Evolutionary conservation across 2,888 invertebrate species (phyloP).

Genomic region (Sphaerophoria taeniata): DNA sequence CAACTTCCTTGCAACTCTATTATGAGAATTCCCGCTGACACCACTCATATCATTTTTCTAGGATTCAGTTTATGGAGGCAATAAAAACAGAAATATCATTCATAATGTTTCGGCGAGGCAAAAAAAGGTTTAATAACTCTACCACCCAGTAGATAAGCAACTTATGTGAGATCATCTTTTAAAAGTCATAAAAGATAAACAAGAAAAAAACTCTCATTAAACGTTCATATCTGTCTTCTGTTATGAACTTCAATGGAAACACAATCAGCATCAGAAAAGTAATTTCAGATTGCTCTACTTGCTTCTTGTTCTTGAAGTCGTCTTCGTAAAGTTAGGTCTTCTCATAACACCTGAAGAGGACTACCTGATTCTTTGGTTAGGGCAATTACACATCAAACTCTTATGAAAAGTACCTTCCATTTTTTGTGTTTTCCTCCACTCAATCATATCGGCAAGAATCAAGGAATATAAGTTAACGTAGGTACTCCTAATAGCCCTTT

Average conservation of each 20-base stretch:
- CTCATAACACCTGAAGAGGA: constrained; percentile 2
- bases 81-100: constrained; percentile 26
- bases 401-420: constrained; percentile 1
- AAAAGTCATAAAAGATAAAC: constrained; percentile 33
- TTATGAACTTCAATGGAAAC: constrained; percentile 53
- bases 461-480: constrained; percentile 11
- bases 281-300: constrained; percentile 50
- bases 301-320: constrained; percentile 1
- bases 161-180: constrained; percentile 1
- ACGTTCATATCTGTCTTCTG: constrained; percentile 32
- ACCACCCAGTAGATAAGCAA: constrained; percentile 27
- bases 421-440: not conserved
- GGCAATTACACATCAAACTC: constrained; percentile 29
- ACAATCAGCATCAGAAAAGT: constrained; percentile 22
- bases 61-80: not conserved
- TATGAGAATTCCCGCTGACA: not conserved
- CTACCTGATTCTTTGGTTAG: constrained; percentile 20
- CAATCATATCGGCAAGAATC: constrained; percentile 28
- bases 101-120: not conserved
- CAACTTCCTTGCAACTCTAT: not conserved
- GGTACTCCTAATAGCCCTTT: constrained; percentile 22
- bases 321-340: no score
- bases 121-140: constrained; percentile 14
- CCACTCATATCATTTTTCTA: not conserved
- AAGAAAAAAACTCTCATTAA: constrained; percentile 18